phyloP scores from a whole-genome alignment of 2,113 vertebrate genomes.

The Aix galericulata region DNA sequence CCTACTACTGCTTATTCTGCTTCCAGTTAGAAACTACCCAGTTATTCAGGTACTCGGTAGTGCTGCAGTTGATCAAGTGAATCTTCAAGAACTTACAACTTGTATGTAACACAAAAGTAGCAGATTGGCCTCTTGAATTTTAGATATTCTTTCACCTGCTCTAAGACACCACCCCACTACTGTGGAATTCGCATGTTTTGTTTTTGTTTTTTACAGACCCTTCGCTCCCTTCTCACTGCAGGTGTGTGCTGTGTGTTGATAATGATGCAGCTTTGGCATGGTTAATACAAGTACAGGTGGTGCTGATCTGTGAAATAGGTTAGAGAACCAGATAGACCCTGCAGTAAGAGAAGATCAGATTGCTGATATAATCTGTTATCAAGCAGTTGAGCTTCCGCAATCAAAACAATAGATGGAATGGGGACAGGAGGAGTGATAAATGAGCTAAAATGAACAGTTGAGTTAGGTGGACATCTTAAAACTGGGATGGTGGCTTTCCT shows the following conservation, averaged over 20 bases:
- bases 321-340: background rate
- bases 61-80: background rate
- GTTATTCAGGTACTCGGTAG: background rate
- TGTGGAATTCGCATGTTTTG: background rate
- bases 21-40: background rate
- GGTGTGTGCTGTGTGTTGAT: background rate
- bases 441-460: background rate
- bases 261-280: background rate
- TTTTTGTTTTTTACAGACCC: background rate
- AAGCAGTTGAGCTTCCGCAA: background rate
- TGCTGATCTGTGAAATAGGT: background rate
- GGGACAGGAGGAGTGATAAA: background rate
- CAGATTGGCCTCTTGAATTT: background rate
- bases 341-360: background rate
- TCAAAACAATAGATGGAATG: conserved; percentile 2
- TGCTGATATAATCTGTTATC: background rate
- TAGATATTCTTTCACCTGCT: background rate
- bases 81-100: background rate
- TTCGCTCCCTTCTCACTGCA: background rate
- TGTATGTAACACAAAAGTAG: background rate
- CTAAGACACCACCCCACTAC: background rate
- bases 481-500: background rate
- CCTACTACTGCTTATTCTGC: background rate
- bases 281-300: background rate
- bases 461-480: conserved; percentile 22